Evolutionary conservation across 2,888 invertebrate genomes (phyloP), one percentile per base, ranked within the genome.

Genomic region (Habroteleia sp.): DNA sequence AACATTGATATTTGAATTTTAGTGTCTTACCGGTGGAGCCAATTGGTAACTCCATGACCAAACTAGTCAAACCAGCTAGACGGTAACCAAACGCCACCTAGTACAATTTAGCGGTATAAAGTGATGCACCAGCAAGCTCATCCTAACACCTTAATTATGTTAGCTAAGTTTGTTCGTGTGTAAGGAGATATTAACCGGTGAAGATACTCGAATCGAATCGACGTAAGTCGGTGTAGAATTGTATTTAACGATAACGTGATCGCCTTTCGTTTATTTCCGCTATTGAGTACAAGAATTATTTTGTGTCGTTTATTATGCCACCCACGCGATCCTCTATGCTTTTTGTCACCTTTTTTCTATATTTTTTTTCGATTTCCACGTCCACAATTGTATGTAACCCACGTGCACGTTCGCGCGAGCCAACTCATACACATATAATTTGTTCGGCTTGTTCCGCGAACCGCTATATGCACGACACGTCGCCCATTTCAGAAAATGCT

Each of bases 391-490:
- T 39, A 50, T 39, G 46, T 68, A 56, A 13, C 68, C 58, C 68
- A 68, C 68, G 58, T 68, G 58, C 48, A 42, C 48, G 63, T 42
- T 33, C 50, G 63, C 52, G 41, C 41, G 14, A 65, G 35, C 52
- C 35, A 65, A 65, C 65, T 37, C 44, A 33, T 52, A 60, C 42
- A 52, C 44, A 23, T 69, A 52, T 50, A 60, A 69, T 69, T 69
- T 60, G 69, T 60, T 42, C 60, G 17, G 65, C 31, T 46, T 60
- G 60, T 37, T 46, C 42, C 46, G 25, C 14, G 37, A 46, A 44
- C 60, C 52, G 60, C 44, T 71, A 23, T 60, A 71, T 71, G 60
- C 60, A 39, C 25, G 62, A 62, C 69, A 62, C 69, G 69, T 71
- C 54, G 44, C 54, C 44, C 69, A 62, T 60, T 71, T 46, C 37